Evolutionary conservation across 2,113 vertebrate species (phyloP).

Genomic region (Tichodroma muraria): DNA sequence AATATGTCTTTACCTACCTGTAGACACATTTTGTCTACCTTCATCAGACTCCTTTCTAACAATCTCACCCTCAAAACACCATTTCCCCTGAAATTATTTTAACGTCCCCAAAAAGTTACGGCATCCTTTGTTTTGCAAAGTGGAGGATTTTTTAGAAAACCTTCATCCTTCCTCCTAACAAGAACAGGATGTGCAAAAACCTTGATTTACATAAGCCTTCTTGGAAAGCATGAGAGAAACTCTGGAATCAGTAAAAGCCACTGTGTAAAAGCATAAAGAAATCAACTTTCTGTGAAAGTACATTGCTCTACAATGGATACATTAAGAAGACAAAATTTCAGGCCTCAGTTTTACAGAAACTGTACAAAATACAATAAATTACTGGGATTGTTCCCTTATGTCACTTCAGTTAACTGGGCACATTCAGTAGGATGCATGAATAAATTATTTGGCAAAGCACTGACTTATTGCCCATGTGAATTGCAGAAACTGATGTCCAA

Average conservation of each 20-base stretch:
- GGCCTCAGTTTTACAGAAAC: background rate
- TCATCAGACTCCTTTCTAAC: background rate
- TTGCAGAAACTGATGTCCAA: background rate
- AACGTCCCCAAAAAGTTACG: background rate
- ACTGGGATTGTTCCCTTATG: background rate
- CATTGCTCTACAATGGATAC: background rate
- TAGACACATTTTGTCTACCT: background rate
- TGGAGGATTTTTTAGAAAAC: background rate
- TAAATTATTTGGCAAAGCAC: background rate
- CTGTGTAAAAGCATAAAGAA: background rate
- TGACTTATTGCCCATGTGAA: background rate
- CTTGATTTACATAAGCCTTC: slow-evolving; percentile 31
- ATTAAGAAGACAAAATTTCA: background rate
- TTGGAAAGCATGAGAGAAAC: slow-evolving; percentile 6
- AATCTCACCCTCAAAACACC: background rate
- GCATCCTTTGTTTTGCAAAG: background rate
- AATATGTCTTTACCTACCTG: background rate
- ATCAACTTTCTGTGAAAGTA: background rate
- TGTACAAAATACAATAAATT: background rate
- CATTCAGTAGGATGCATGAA: background rate
- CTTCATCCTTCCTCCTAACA: background rate
- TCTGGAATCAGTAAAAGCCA: slow-evolving; percentile 27
- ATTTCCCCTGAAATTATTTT: background rate
- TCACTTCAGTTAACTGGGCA: background rate
- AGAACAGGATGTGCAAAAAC: slow-evolving; percentile 44